These are phyloP conservation scores for Agrotis clavis DNA, from an alignment of 2,888 invertebrate species.

Conservation along the genomic window DNA sequence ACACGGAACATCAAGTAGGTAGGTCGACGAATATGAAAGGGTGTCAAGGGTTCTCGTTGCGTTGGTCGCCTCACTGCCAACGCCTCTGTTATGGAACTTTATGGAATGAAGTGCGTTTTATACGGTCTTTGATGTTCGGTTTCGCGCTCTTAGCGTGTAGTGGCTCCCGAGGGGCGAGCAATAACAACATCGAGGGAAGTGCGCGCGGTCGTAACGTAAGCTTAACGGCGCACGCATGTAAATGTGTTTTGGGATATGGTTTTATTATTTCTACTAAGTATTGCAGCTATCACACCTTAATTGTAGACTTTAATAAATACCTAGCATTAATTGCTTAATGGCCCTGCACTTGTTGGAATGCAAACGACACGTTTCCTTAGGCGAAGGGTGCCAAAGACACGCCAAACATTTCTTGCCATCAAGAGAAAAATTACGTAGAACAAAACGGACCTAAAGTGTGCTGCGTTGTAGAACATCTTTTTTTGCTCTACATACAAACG, in stretches of 20 bases:
- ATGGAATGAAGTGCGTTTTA: conserved; percentile 89
- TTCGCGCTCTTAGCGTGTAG: conserved; percentile 84
- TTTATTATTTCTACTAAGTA: conserved; percentile 48
- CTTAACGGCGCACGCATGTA: conserved; percentile 75
- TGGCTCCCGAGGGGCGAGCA: conserved; percentile 82
- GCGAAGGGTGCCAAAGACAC: not conserved
- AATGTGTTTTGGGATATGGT: conserved; percentile 69
- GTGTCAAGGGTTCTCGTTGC: conserved; percentile 76
- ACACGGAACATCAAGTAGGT: conserved; percentile 60
- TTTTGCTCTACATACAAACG: not conserved
- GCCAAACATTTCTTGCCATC: too few relatives aligned
- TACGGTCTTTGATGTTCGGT: conserved; percentile 88
- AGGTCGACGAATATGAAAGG: conserved; percentile 69
- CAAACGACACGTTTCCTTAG: not conserved
- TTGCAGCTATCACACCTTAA: conserved; percentile 37
- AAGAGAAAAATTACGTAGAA: too few relatives aligned
- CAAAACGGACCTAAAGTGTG: not conserved
- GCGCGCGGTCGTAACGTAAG: conserved; percentile 77
- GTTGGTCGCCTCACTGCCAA: conserved; percentile 78
- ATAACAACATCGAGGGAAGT: conserved; percentile 83
- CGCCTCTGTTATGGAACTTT: conserved; percentile 86
- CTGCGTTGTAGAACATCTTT: not conserved
- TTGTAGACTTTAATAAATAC: conserved; percentile 15
- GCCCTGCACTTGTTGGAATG: not conserved
- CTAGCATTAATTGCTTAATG: conserved; percentile 26